These are phyloP conservation scores for Oxytorus armatus DNA, from an alignment of 2,888 invertebrate species.

Conservation along the genomic window DNA sequence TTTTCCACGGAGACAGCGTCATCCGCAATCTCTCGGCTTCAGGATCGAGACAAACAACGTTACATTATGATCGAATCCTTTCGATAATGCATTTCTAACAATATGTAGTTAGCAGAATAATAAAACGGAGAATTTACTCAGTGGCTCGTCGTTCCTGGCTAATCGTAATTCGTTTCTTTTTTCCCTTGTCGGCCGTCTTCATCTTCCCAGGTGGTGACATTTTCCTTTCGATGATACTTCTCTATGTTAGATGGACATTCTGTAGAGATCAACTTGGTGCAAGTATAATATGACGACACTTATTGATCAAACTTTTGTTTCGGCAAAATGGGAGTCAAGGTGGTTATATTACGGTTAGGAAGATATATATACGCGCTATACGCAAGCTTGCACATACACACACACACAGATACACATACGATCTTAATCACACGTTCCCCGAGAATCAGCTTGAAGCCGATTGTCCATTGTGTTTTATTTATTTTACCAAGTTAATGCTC, in stretches of 20 bases:
- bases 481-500: neutral
- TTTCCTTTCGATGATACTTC: neutral
- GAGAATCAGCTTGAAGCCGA: neutral
- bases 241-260: neutral
- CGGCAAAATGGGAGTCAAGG: neutral
- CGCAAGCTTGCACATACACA: no score
- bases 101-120: neutral
- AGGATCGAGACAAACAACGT: neutral
- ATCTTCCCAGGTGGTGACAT: constrained; percentile 31
- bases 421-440: neutral
- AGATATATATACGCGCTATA: neutral
- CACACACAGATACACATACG: neutral
- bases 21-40: neutral
- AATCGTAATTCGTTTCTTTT: constrained; percentile 11
- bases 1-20: neutral
- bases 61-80: neutral
- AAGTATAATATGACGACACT: neutral
- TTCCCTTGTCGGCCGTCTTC: neutral
- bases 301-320: constrained; percentile 40
- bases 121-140: constrained; percentile 9
- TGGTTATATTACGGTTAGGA: neutral
- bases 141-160: neutral
- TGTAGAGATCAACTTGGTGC: neutral
- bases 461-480: constrained; percentile 11
- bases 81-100: no score